These are phyloP conservation scores for Xenentodon cancila DNA, from an alignment of 2,797 vertebrate genomes.

Conservation along the genomic window DNA sequence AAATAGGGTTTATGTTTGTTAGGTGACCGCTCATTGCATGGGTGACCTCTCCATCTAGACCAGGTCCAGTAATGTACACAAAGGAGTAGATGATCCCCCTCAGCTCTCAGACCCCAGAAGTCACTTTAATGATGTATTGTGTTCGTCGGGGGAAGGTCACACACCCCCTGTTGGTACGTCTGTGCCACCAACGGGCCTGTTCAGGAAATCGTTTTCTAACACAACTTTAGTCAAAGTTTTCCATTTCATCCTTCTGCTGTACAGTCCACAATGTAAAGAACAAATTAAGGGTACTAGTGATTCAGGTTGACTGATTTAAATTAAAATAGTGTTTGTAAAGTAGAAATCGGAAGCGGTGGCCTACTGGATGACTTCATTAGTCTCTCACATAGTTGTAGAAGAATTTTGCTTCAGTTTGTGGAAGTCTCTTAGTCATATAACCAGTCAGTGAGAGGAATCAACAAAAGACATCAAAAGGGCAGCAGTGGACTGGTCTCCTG, in stretches of 20 bases:
- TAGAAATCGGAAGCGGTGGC: no score
- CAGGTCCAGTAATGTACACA: conserved; percentile 68
- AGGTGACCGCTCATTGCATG: conserved; percentile 51
- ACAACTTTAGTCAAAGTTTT: background rate
- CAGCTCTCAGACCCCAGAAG: conserved; percentile 6
- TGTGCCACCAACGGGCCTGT: conserved; percentile 3
- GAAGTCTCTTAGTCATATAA: no score
- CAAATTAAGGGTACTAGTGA: no score
- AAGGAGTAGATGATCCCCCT: conserved; percentile 48
- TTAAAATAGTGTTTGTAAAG: no score
- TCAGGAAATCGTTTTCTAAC: background rate
- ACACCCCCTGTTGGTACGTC: conserved; percentile 8
- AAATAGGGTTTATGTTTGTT: conserved; percentile 78
- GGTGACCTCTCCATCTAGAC: conserved; percentile 69
- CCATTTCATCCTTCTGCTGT: background rate
- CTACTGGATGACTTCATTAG: no score
- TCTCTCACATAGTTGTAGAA: no score
- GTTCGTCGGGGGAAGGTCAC: conserved; percentile 24
- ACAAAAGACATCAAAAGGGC: no score
- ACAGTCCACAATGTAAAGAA: no score
- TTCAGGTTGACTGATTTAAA: no score
- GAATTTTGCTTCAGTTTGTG: no score
- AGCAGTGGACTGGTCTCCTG: no score
- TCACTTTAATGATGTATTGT: conserved; percentile 56
- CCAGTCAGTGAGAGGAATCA: no score